Evolutionary conservation across 2,888 invertebrate species (phyloP).

Genomic region (Agrochola circellaris): DNA sequence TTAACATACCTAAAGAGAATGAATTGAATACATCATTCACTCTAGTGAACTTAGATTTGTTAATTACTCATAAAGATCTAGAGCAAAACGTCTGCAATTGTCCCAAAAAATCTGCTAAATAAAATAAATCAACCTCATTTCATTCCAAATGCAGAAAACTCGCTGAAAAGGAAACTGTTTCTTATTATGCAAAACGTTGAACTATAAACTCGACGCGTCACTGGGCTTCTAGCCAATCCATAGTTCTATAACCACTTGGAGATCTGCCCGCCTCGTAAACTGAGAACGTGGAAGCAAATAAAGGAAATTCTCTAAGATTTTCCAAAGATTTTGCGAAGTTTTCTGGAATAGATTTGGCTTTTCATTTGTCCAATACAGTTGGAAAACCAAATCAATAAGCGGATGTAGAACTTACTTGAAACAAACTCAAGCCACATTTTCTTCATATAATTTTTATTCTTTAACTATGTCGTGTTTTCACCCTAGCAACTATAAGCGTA

Average conservation of each 20-base stretch:
- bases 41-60: neutral
- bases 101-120: neutral
- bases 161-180: slow-evolving; percentile 40
- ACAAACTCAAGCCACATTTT: neutral
- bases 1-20: neutral
- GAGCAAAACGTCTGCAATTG: neutral
- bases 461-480: too few species aligned
- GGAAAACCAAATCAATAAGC: neutral
- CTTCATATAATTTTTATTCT: neutral
- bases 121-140: slow-evolving; percentile 20
- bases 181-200: slow-evolving; percentile 36
- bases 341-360: neutral
- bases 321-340: neutral
- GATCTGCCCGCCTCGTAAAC: slow-evolving; percentile 46
- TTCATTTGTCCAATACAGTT: neutral
- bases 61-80: neutral
- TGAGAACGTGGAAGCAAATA: slow-evolving; percentile 32
- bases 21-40: too few species aligned
- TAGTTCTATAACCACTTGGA: slow-evolving; percentile 49
- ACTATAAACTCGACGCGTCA: slow-evolving; percentile 29
- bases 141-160: slow-evolving; percentile 12
- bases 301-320: slow-evolving; percentile 4
- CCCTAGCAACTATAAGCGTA: neutral
- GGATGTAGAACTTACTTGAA: neutral
- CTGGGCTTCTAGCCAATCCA: slow-evolving; percentile 51